Evolutionary conservation across 2,888 invertebrate species (phyloP).

Genomic region (Agrochola lota): DNA sequence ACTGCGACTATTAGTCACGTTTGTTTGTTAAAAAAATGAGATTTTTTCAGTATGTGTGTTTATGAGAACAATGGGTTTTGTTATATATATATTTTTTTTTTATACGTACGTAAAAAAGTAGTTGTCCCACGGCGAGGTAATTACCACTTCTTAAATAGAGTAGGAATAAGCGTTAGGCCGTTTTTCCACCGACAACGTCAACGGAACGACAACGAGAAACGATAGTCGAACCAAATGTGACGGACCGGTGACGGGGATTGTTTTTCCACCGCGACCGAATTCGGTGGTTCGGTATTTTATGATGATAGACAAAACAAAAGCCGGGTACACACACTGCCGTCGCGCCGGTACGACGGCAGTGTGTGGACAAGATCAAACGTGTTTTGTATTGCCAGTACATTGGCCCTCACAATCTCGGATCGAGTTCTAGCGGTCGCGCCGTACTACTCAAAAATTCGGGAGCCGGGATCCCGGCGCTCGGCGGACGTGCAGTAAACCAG

Average conservation of each 20-base stretch:
- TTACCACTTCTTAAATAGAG: background rate
- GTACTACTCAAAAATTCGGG: background rate
- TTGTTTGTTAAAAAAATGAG: constrained; percentile 5
- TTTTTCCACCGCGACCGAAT: background rate
- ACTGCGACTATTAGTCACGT: constrained; percentile 22
- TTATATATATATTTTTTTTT: background rate
- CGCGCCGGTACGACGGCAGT: background rate
- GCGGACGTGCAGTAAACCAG: background rate
- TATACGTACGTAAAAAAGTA: background rate
- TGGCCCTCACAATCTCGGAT: background rate
- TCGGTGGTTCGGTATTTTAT: background rate
- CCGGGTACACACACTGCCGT: background rate
- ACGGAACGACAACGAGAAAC: background rate
- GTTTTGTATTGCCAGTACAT: background rate
- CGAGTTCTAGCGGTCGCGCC: background rate
- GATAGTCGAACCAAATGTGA: background rate
- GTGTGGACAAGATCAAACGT: background rate
- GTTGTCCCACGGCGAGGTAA: background rate
- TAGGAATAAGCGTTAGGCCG: background rate
- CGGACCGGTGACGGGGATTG: background rate
- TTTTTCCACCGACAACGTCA: background rate
- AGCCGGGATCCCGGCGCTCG: background rate
- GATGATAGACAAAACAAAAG: background rate
- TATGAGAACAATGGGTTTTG: background rate
- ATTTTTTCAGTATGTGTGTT: constrained; percentile 8